These are phyloP conservation scores for Sebastes fasciatus DNA, from an alignment of 2,113 vertebrate genomes.

Conservation along the genomic window DNA sequence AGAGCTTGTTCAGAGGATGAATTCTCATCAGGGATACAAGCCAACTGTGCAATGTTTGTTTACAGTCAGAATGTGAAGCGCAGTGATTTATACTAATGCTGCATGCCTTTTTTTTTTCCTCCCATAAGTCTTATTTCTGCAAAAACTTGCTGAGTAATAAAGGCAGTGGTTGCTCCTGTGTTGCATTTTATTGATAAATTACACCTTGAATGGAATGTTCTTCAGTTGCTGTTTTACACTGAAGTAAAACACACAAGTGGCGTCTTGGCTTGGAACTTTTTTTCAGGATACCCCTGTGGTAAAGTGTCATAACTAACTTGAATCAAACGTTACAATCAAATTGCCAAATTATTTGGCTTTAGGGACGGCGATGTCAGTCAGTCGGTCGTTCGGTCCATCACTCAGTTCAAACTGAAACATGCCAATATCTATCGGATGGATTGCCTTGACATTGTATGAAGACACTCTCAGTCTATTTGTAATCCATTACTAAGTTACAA, in stretches of 20 bases:
- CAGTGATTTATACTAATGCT: constrained; percentile 18
- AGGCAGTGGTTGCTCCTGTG: not conserved
- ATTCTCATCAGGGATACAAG: constrained; percentile 25
- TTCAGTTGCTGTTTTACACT: not conserved
- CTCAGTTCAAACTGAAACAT: not conserved
- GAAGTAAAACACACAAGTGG: not conserved
- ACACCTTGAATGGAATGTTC: not conserved
- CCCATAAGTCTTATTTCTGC: not conserved
- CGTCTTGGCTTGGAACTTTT: not conserved
- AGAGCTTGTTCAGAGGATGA: constrained; percentile 9
- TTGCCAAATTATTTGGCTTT: not conserved
- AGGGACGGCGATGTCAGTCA: not conserved
- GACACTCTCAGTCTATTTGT: not conserved
- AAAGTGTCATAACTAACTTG: not conserved
- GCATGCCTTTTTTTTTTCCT: not conserved
- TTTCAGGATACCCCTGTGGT: not conserved
- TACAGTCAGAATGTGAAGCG: constrained; percentile 4
- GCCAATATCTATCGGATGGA: not conserved
- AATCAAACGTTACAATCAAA: not conserved
- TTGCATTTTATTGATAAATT: not conserved
- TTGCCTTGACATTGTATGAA: not conserved
- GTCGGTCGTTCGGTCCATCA: not conserved
- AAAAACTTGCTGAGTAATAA: constrained; percentile 10
- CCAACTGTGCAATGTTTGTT: constrained; percentile 21
- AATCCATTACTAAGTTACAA: not conserved